A percentile compares a stretch with the other conserved stretches of the same genome.
Evolutionary conservation across 1,140 invertebrate genomes (phyloP).

Genomic region (Macrobrachium rosenbergii): DNA sequence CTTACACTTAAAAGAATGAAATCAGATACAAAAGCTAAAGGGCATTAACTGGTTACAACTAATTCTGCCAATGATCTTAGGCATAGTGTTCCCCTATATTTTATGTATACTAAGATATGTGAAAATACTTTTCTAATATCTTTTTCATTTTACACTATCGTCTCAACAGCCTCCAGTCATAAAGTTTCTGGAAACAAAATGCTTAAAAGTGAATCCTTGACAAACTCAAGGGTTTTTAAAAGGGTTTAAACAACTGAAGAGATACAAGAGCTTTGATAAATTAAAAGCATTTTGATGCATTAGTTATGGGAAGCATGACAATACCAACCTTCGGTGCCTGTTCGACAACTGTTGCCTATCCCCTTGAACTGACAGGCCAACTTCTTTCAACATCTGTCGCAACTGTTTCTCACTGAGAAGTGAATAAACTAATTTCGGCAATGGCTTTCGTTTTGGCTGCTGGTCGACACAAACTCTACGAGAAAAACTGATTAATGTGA

Average conservation of each 20-base stretch:
- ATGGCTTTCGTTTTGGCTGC: constrained; percentile 5
- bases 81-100: too few species aligned
- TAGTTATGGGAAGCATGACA: neutral
- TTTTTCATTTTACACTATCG: too few species aligned
- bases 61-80: too few species aligned
- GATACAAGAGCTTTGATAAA: neutral
- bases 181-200: too few species aligned
- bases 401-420: constrained; percentile 35
- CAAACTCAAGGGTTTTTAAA: neutral
- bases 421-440: constrained; percentile 38
- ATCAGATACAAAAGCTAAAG: too few species aligned
- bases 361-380: constrained; percentile 11
- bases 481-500: neutral
- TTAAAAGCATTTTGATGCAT: neutral
- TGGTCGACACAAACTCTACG: neutral
- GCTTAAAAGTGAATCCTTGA: too few species aligned
- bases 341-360: constrained; percentile 11
- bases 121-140: too few species aligned
- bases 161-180: too few species aligned
- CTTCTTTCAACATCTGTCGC: constrained; percentile 29
- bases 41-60: too few species aligned
- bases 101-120: too few species aligned
- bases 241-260: neutral
- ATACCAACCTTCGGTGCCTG: constrained; percentile 35
- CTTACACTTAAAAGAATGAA: too few species aligned